Evolutionary conservation across 2,888 invertebrate species (phyloP), one percentile per base, ranked within the genome.

Genomic region (Carterocephalus palaemon): DNA sequence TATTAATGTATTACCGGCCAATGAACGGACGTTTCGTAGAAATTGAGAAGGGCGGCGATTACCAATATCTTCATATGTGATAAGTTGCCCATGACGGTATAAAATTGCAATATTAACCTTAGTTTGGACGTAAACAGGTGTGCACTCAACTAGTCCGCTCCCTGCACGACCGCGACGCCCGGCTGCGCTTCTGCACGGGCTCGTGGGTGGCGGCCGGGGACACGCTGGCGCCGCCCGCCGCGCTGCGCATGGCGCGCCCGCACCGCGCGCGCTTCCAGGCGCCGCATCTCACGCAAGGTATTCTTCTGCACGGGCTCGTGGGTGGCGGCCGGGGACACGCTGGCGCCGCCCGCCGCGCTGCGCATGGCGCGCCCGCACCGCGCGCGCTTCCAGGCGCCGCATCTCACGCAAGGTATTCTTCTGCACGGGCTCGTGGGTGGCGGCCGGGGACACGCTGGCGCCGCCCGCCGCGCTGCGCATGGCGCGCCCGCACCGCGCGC

Each of bases 131-230:
- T 7, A 5, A 1, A 1, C 59, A 91, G 91, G 89, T 90, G 47
- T 90, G 90, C 23, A 93, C 95, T 2, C 89, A 90, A n/a, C 84
- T 96, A 7, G 82, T 97, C 3, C 90, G 93, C 45, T 93, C 93
- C 57, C 85, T 98, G 48, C 93, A 98, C 79, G 93, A 92, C 8
- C 89, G 98, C 12, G 98, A 99, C 84, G 88, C 93, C 15, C 90
- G 98, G 15, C 88, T 95, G 59, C 63, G 80, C 56, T 88, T 84
- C 75, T 66, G 62, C 55, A 71, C 72, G 52, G 73, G 64, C 31
- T 55, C 23, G 6, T 77, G 81, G 77, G 68, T 73, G 39, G 70
- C 59, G 54, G 73, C 51, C 43, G 88, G 59, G n/a, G n/a, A n/a
- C 68, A 79, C 59, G 72, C 82, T 62, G 59, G 88, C 29, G 45